A percentile compares a stretch with the other conserved stretches of the same genome.
phyloP scores from a whole-genome alignment of 2,888 invertebrate species.

The Bedellia somnulentella region DNA sequence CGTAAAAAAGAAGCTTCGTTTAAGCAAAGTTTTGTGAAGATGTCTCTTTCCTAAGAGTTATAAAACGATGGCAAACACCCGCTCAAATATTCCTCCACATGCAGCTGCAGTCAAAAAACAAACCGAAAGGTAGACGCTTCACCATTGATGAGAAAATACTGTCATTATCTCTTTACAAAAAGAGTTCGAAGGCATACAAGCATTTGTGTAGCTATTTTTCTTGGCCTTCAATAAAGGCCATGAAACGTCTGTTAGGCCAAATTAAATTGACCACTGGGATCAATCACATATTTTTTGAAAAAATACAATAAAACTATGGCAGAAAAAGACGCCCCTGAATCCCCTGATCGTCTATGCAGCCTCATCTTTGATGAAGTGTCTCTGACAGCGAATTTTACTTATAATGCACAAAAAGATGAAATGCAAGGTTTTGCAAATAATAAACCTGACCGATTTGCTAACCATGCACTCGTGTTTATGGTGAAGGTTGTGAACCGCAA shows the following conservation, averaged over 20 bases:
- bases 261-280: no score
- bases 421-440: no score
- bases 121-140: no score
- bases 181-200: no score
- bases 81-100: neutral
- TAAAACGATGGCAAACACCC: neutral
- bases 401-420: no score
- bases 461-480: conserved; percentile 12
- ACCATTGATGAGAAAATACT: conserved; percentile 8
- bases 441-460: no score
- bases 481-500: conserved; percentile 9
- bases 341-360: conserved; percentile 9
- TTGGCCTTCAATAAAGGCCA: conserved; percentile 10
- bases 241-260: conserved; percentile 10
- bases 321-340: conserved; percentile 4
- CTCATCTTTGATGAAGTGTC: no score
- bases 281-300: conserved; percentile 10
- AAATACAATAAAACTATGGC: conserved; percentile 9
- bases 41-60: no score
- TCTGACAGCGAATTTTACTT: no score
- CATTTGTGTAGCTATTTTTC: no score
- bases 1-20: conserved; percentile 1
- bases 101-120: no score
- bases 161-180: conserved; percentile 8
- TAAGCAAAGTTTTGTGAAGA: neutral